Evolutionary conservation across 2,113 vertebrate genomes (phyloP).

Genomic region (Solea solea): DNA sequence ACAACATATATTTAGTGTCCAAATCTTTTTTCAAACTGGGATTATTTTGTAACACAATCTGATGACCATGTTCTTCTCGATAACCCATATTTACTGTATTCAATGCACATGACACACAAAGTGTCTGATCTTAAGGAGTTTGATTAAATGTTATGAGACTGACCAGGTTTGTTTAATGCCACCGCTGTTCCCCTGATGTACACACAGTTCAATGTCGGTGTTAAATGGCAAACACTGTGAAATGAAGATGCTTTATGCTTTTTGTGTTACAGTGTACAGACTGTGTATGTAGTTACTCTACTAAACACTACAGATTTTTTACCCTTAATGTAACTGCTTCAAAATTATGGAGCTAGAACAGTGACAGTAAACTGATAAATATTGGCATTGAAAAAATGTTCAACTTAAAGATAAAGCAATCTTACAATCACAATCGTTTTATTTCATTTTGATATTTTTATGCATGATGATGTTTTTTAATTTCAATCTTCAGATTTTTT

Average conservation of each 20-base stretch:
- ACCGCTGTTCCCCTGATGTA: background rate
- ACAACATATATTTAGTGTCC: background rate
- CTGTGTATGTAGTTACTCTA: too few species aligned
- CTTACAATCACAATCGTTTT: too few species aligned
- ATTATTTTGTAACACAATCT: background rate
- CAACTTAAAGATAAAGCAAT: too few species aligned
- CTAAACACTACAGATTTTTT: too few species aligned
- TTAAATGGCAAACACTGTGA: background rate
- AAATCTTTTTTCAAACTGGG: background rate
- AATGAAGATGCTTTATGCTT: background rate
- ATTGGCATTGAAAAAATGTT: too few species aligned
- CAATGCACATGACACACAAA: background rate
- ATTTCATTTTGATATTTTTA: too few species aligned
- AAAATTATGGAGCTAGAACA: too few species aligned
- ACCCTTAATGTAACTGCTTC: too few species aligned
- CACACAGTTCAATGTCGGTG: background rate
- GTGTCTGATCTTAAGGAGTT: background rate
- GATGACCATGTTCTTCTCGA: background rate
- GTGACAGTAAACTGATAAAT: too few species aligned
- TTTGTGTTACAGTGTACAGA: too few species aligned
- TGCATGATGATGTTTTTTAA: too few species aligned
- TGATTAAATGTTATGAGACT: background rate
- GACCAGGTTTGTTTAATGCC: background rate
- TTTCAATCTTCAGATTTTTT: too few species aligned
- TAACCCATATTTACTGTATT: background rate